Conservation (phyloP, 2,888 invertebrate genomes). For the Hipparchia semele region DNA sequence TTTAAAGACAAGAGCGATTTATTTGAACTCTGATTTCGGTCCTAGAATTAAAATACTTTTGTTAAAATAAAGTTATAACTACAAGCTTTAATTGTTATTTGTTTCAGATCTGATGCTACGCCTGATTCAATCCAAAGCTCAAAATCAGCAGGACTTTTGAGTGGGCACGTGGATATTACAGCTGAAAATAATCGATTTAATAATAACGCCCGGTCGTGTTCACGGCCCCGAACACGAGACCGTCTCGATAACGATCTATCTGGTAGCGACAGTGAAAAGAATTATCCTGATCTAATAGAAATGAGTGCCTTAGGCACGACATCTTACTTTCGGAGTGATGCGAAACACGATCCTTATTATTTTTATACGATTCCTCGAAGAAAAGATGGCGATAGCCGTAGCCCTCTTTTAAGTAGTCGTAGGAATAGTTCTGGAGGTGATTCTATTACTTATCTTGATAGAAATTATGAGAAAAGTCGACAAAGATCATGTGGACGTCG, state of each 20-base stretch:
- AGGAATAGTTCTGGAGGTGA: constrained; percentile 89
- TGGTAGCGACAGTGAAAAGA: constrained; percentile 79
- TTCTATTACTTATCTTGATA: constrained; percentile 76
- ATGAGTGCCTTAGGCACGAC: constrained; percentile 74
- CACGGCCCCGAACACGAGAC: constrained; percentile 66
- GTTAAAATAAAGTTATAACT: no score
- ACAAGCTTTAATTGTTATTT: constrained; percentile 35
- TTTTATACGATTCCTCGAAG: constrained; percentile 87
- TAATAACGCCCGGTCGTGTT: constrained; percentile 68
- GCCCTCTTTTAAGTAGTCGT: constrained; percentile 88
- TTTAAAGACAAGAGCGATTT: no score
- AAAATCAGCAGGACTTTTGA: constrained; percentile 75
- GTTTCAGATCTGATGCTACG: constrained; percentile 70
- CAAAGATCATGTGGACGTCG: constrained; percentile 74
- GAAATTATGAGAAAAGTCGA: constrained; percentile 62
- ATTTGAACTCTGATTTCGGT: no score
- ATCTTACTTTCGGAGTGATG: constrained; percentile 67
- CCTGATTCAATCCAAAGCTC: constrained; percentile 83
- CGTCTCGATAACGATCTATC: constrained; percentile 78
- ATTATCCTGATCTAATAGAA: constrained; percentile 83
- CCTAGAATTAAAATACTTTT: background rate
- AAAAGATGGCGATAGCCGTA: constrained; percentile 87
- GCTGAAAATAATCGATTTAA: constrained; percentile 70
- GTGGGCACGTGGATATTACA: constrained; percentile 66
- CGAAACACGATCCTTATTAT: constrained; percentile 73